Conservation (phyloP, 2,888 invertebrate genomes). For the Rhogogaster chlorosoma region DNA sequence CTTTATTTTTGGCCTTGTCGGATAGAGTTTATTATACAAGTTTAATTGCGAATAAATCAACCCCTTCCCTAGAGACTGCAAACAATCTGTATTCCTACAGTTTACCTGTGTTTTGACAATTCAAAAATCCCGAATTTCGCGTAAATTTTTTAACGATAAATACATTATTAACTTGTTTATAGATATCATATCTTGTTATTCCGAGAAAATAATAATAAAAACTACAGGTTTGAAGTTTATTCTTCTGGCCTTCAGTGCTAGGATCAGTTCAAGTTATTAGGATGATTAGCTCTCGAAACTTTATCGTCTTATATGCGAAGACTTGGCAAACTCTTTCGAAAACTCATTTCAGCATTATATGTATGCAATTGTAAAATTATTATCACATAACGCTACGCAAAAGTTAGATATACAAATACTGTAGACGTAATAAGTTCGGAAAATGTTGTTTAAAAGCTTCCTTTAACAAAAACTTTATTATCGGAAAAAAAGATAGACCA, state of each 20-base stretch:
- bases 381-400: neutral
- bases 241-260: neutral
- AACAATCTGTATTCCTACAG: neutral
- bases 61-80: neutral
- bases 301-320: neutral
- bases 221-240: neutral
- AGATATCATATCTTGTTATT: neutral
- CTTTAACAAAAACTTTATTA: neutral
- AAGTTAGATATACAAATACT: neutral
- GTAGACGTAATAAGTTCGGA: neutral
- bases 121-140: neutral
- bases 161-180: neutral
- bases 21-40: neutral
- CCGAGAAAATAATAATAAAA: neutral
- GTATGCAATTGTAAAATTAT: neutral
- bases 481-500: neutral
- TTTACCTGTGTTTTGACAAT: neutral
- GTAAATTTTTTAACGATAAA: neutral
- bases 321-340: neutral
- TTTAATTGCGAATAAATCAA: neutral
- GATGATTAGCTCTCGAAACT: neutral
- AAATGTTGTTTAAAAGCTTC: neutral
- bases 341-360: neutral
- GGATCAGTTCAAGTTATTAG: neutral
- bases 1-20: neutral